Evolutionary conservation across 1,140 invertebrate genomes (phyloP), one percentile per base, ranked within the genome.

Genomic region (Leptinotarsa lineolata): DNA sequence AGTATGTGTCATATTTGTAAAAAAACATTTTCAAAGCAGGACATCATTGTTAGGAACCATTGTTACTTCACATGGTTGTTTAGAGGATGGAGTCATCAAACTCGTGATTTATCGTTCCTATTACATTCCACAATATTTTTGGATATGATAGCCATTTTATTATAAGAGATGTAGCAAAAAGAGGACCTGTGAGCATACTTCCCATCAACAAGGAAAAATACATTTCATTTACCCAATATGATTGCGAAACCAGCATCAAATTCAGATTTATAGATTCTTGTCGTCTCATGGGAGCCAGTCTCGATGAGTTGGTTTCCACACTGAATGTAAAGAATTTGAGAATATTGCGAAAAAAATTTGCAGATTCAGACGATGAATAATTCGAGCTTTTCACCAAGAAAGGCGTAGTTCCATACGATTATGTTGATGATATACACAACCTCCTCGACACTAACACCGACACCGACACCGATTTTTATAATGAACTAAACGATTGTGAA

Each of bases 51-150:
- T 18, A 48, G 48, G 30, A 81, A 85, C 73, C 83, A 85, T 78
- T 75, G 75, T 77, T 82, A 85, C 76, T 83, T 5, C n/a, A 85
- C 77, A 30, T 82, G 78, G 12, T 67, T 76, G 72, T 80, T 80
- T 79, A 69, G 84, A 72, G 82, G 81, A n/a, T 39, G 76, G n/a
- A 83, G 83, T 0, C 84, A 85, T 78, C 69, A 77, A 13, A 30
- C 24, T 16, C 85, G 83, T 74, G 86, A 86, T 77, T 54, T 85
- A 22, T 77, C 83, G 69, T 84, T 76, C 81, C 76, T 58, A 74
- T 83, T 6, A 68, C 74, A n/a, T 78, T 76, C 39, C 75, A 80
- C 72, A 78, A 77, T 54, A 46, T 79, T 4, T 58, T 30, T 16
- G 73, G 58, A 16, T 78, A 79, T 71, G 74, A 79, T 68, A 5